Evolutionary conservation across 2,888 invertebrate species (phyloP).

Genomic region (Dryobota labecula): DNA sequence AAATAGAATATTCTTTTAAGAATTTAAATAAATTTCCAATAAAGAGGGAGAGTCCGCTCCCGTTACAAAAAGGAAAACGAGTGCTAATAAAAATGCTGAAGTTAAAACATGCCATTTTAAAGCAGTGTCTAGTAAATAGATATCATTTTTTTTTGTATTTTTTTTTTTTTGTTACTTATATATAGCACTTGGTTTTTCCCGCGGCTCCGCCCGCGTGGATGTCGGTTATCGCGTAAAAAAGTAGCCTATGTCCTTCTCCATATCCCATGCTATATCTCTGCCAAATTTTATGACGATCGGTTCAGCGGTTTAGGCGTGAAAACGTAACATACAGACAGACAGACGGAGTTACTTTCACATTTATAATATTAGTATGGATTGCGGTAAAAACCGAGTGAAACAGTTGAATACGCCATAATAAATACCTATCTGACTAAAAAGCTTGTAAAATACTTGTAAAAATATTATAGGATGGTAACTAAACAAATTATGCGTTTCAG

Average conservation of each 20-base stretch:
- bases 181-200: too few relatives aligned
- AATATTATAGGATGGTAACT: background rate
- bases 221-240: too few relatives aligned
- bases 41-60: conserved; percentile 79
- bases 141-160: too few relatives aligned
- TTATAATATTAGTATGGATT: too few relatives aligned
- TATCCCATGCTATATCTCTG: too few relatives aligned
- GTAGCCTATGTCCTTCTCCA: too few relatives aligned
- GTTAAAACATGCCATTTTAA: conserved; percentile 80
- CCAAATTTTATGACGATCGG: too few relatives aligned
- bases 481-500: background rate
- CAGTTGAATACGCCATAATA: background rate
- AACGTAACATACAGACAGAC: too few relatives aligned
- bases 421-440: background rate
- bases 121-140: conserved; percentile 80
- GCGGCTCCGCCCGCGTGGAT: too few relatives aligned
- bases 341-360: too few relatives aligned
- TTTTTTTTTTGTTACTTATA: too few relatives aligned
- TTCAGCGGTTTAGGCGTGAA: too few relatives aligned
- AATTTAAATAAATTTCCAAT: conserved; percentile 88
- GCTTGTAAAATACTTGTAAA: background rate
- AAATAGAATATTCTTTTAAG: conserved; percentile 82
- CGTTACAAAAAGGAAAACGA: conserved; percentile 85
- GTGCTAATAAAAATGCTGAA: conserved; percentile 85
- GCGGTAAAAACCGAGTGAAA: background rate